These are phyloP conservation scores for Peucedramus taeniatus DNA, from an alignment of 2,113 vertebrate species.

Conservation along the genomic window DNA sequence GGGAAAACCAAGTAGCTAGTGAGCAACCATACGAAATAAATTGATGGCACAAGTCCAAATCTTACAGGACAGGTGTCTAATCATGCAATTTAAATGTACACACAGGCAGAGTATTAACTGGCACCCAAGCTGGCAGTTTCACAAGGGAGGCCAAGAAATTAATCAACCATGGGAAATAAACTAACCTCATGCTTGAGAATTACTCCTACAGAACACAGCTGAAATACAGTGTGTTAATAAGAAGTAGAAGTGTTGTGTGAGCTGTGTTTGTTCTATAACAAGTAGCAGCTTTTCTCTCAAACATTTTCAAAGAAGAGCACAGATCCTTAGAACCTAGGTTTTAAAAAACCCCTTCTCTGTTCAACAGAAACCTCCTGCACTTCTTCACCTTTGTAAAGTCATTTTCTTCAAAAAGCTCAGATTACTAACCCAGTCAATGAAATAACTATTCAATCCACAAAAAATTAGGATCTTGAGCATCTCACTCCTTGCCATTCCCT, in stretches of 20 bases:
- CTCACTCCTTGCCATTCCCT: not conserved
- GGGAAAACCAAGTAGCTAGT: not conserved
- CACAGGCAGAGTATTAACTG: conserved; percentile 33
- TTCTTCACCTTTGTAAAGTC: not conserved
- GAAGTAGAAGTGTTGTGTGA: not conserved
- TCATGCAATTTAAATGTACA: conserved; percentile 20
- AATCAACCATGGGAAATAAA: conserved; percentile 44
- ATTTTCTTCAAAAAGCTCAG: not conserved
- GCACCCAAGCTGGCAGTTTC: conserved; percentile 36
- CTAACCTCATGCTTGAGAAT: not conserved
- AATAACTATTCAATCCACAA: not conserved
- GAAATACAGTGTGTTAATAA: not conserved
- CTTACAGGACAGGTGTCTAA: conserved; percentile 50
- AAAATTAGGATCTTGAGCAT: not conserved
- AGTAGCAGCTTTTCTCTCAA: not conserved
- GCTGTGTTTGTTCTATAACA: not conserved
- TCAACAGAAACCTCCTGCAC: not conserved
- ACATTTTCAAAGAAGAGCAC: not conserved
- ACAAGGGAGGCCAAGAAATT: conserved; percentile 50
- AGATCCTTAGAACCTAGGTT: not conserved
- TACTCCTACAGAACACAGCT: not conserved
- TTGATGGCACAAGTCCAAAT: conserved; percentile 1
- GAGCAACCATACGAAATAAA: not conserved
- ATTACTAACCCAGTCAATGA: not conserved
- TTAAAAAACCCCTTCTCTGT: not conserved